phyloP scores from a whole-genome alignment of 2,113 vertebrate species.

The Trematocara stigmaticum region DNA sequence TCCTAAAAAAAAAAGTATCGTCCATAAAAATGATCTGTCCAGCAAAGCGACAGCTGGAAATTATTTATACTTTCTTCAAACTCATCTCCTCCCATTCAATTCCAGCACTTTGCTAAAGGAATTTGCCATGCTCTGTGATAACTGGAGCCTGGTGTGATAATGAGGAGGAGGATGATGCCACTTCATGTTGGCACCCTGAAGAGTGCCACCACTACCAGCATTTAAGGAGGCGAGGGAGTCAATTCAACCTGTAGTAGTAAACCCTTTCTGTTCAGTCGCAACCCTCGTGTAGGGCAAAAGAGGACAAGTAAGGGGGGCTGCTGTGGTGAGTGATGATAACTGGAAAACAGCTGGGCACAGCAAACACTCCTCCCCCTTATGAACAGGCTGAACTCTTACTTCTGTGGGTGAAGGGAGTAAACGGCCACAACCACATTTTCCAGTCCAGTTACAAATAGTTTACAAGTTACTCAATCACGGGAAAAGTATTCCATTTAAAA shows the following conservation, averaged over 20 bases:
- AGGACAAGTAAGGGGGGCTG: constrained; percentile 36
- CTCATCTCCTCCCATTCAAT: neutral
- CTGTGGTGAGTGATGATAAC: constrained; percentile 38
- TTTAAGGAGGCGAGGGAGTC: neutral
- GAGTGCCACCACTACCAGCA: neutral
- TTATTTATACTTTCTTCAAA: constrained; percentile 7
- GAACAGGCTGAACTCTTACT: constrained; percentile 53
- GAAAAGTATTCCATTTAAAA: neutral
- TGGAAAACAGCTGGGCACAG: constrained; percentile 64
- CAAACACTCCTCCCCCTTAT: constrained; percentile 48
- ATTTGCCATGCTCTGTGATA: neutral
- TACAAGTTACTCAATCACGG: constrained; percentile 11
- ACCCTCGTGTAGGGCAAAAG: constrained; percentile 8
- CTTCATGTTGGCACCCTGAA: neutral
- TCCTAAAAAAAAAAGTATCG: neutral
- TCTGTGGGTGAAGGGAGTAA: constrained; percentile 43
- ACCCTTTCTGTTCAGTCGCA: neutral
- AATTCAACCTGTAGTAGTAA: neutral
- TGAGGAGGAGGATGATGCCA: neutral
- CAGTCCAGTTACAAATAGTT: constrained; percentile 39
- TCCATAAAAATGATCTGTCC: neutral
- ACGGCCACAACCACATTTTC: constrained; percentile 36
- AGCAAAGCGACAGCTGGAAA: neutral
- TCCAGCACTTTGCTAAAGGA: neutral
- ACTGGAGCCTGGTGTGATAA: neutral